Base-by-base conservation (phyloP, 2,888 invertebrate species). In the Pseudococcus jackbeardsleyi region DNA sequence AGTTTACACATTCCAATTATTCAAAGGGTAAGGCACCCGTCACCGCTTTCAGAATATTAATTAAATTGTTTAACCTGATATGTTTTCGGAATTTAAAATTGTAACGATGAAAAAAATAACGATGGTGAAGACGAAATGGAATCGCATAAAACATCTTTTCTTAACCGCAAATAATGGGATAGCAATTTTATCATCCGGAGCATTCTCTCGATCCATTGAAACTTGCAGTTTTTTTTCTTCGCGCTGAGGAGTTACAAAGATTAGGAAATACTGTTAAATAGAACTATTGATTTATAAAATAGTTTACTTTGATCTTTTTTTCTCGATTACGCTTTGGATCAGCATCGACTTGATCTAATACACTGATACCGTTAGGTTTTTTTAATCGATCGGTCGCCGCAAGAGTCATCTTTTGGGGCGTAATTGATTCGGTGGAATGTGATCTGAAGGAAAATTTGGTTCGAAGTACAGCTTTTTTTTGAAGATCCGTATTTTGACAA, bases 381-480 rank as follows among this genome's bases (percentile, higher is more conserved):
- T 96, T 95, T 77, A 97, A 96, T 88, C 98, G 94, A 92, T 99
- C 99, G 0, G 99, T 99, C 90, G 99, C 93, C 0, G 98, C 99
- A 92, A 99, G 94, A 0, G 99, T 99, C 96, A 99, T 99, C 94
- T 99, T 99, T 90, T 98, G 94, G 92, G 99, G 99, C 0, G 99
- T 99, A 92, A 99, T 98, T 33, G 99, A 99, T 91, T 99, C 99
- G 0, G 99, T 99, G 0, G 99, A 99, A 91, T 99, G 98, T 0
- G 99, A 99, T 79, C 99, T 94, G 95, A 99, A 99, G 1, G 98
- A 97, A 0, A 99, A 93, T 92, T 99, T 99, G 0, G 98, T 98
- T 68, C 97, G 94, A 93, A 99, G 99, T 48, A 99, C 97, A 0
- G 98, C 97, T 92, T 99, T 99, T 0, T 99, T 99, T 91, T 99